Evolutionary conservation across 2,797 vertebrate species (phyloP), one percentile per base, ranked within the genome.

Genomic region (Schizopygopsis pylzovi): DNA sequence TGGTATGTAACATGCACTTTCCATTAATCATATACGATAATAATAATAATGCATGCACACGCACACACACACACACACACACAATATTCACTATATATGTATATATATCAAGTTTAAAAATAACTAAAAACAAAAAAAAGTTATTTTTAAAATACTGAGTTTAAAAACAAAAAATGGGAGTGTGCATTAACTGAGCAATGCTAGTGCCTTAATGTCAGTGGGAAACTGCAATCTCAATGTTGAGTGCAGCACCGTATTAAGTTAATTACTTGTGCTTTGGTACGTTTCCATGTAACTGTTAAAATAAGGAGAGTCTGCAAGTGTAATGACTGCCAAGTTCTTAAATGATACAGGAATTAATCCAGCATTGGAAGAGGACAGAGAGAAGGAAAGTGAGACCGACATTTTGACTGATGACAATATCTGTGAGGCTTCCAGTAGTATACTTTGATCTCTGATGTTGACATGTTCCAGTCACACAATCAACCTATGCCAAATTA

Each of bases 381-480:
- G 75, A 61, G n/a, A 83, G 61, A 87, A 76, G 43, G 47, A 89
- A 88, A 89, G 84, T 80, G 88, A 90, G 91, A 82, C 68, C 83
- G 86, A 89, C 88, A 93, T 93, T 93, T 92, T 93, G 92, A 89
- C 90, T 92, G 18, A 93, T 93, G 93, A 93, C 93, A 91, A 92
- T 91, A 91, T 93, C 91, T 93, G 87, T 89, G 89, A 91, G 90
- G 93, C 91, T 93, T 93, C 90, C 84, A 90, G 89, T 89, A 88
- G 89, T 61, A 85, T 78, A 90, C 93, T 95, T 94, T 94, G 93
- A 95, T 95, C 92, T 93, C 88, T 81, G 86, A 88, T 88, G 91
- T 92, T 91, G 93, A 91, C 93, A 92, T 87, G 87, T 93, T 90
- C 88, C 76, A 85, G 88, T 91, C 88, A 88, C 89, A 86, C 87